Percentiles rank a stretch among this genome's conserved stretches.
Conservation (phyloP, 2,797 vertebrate species). For the Tokudaia muenninki region DNA sequence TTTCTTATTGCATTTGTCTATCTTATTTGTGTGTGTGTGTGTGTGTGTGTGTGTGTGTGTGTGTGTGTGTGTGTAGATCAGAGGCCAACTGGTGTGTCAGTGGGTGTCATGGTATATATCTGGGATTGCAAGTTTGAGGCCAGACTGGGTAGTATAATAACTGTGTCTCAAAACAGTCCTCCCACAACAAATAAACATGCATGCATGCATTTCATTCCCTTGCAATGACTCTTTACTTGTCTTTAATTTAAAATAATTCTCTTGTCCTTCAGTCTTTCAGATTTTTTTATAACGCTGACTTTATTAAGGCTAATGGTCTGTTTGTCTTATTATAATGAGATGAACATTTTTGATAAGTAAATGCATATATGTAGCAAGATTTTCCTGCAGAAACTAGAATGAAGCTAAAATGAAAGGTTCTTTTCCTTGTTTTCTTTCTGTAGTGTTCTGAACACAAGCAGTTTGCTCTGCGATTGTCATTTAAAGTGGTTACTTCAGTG, state of each 20-base stretch:
- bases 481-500: constrained; percentile 94
- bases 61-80: background rate
- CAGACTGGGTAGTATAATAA: background rate
- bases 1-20: background rate
- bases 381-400: constrained; percentile 30
- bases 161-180: background rate
- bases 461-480: constrained; percentile 96
- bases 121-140: background rate
- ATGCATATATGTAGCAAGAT: constrained; percentile 2
- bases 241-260: constrained; percentile 6
- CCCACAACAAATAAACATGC: background rate
- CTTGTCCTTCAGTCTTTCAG: background rate
- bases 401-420: constrained; percentile 12
- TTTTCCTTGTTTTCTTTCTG: constrained; percentile 68
- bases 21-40: background rate
- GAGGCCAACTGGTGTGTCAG: background rate
- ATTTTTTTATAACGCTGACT: background rate
- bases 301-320: constrained; percentile 18
- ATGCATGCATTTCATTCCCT: background rate
- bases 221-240: background rate
- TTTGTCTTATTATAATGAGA: constrained; percentile 47
- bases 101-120: background rate
- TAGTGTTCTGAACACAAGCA: constrained; percentile 95
- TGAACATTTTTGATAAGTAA: constrained; percentile 47
- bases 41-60: background rate